Evolutionary conservation across 2,113 vertebrate genomes (phyloP).

Genomic region (Psophia crepitans): DNA sequence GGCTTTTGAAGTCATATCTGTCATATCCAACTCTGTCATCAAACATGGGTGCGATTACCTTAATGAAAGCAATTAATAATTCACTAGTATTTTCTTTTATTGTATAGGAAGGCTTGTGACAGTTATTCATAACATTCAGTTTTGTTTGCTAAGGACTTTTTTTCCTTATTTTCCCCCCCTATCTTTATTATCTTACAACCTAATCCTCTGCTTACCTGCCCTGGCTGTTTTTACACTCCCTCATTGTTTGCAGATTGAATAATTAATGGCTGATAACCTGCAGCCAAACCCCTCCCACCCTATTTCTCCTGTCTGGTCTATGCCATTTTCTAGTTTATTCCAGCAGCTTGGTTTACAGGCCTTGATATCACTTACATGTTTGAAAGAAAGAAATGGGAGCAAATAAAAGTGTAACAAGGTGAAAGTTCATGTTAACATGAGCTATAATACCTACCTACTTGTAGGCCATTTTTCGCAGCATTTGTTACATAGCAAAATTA

Average conservation of each 20-base stretch:
- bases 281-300: slow-evolving; percentile 26
- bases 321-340: slow-evolving; percentile 55
- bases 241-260: slow-evolving; percentile 73
- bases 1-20: not conserved
- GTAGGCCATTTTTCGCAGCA: not conserved
- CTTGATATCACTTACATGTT: slow-evolving; percentile 42
- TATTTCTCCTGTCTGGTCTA: slow-evolving; percentile 15
- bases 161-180: slow-evolving; percentile 53
- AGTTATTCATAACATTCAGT: slow-evolving; percentile 42
- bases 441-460: not conserved
- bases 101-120: not conserved
- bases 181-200: slow-evolving; percentile 58
- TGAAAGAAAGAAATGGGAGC: slow-evolving; percentile 6
- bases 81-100: slow-evolving; percentile 42
- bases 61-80: slow-evolving; percentile 70
- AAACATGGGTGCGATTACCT: slow-evolving; percentile 47
- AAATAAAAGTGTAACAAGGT: slow-evolving; percentile 15
- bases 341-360: slow-evolving; percentile 50
- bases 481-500: not conserved
- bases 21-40: not conserved
- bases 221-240: slow-evolving; percentile 28
- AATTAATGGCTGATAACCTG: slow-evolving; percentile 67
- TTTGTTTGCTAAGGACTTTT: slow-evolving; percentile 45
- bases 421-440: not conserved
- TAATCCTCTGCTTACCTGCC: slow-evolving; percentile 40